A percentile compares a stretch with the other conserved stretches of the same genome.
phyloP scores from a whole-genome alignment of 2,797 vertebrate species.

The Acrossocheilus fasciatus region DNA sequence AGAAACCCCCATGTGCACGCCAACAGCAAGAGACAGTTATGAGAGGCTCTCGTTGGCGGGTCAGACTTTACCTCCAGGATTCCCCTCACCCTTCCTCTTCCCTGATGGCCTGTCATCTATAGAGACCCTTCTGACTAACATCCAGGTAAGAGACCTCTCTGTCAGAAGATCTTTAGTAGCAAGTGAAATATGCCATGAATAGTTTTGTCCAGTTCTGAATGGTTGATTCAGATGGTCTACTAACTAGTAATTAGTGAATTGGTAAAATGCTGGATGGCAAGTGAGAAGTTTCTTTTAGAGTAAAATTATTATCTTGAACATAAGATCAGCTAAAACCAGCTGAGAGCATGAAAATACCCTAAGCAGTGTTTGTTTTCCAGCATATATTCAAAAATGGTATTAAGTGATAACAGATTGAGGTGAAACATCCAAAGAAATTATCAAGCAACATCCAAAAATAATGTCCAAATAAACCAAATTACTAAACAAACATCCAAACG shows the following conservation, averaged over 20 bases:
- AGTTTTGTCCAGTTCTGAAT: not conserved
- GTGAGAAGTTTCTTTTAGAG: not conserved
- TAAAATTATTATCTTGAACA: not conserved
- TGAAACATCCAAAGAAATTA: not conserved
- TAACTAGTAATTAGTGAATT: not conserved
- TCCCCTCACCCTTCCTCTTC: slow-evolving; percentile 98
- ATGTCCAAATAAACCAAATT: not conserved
- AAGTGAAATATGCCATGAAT: not conserved
- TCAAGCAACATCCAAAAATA: not conserved
- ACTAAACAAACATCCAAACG: not conserved
- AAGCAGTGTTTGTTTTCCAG: not conserved
- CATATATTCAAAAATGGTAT: not conserved
- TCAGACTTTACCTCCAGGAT: slow-evolving; percentile 94
- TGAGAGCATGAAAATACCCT: not conserved
- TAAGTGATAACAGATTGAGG: not conserved
- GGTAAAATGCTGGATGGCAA: not conserved
- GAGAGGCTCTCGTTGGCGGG: slow-evolving; percentile 96
- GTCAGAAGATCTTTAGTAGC: not conserved
- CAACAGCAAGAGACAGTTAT: slow-evolving; percentile 96
- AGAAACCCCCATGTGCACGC: slow-evolving; percentile 95
- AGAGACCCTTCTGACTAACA: slow-evolving; percentile 99
- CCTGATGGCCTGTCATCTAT: slow-evolving; percentile 98
- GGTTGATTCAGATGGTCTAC: not conserved
- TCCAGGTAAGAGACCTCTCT: slow-evolving; percentile 80
- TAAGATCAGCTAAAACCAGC: not conserved